phyloP scores from a whole-genome alignment of 2,113 vertebrate genomes.

The Bostrychus sinensis region DNA sequence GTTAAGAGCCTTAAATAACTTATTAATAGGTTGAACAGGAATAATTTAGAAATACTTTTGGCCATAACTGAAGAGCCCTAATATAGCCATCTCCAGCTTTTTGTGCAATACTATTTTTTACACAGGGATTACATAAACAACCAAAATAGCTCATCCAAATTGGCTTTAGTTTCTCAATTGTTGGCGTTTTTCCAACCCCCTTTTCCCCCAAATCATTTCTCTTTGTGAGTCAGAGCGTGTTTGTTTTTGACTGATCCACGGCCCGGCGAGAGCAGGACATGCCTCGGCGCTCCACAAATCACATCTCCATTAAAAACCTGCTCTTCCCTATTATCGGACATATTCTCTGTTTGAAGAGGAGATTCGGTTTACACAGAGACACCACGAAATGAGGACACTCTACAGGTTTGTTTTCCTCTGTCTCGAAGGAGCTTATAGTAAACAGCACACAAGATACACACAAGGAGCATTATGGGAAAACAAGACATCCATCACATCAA shows the following conservation, averaged over 20 bases:
- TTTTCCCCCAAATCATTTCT: constrained; percentile 39
- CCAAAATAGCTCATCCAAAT: constrained; percentile 19
- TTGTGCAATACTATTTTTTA: constrained; percentile 13
- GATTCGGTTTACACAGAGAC: constrained; percentile 13
- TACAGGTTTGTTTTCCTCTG: constrained; percentile 44
- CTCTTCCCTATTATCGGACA: constrained; percentile 39
- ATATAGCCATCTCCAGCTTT: constrained; percentile 6
- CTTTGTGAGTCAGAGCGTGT: constrained; percentile 9
- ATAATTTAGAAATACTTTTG: no score
- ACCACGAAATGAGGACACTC: constrained; percentile 57
- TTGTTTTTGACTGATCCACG: constrained; percentile 5
- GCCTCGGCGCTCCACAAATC: constrained; percentile 31
- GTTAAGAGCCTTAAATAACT: no score
- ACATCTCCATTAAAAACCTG: constrained; percentile 47
- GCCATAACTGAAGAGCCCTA: background rate
- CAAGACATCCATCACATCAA: constrained; percentile 44
- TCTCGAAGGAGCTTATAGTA: constrained; percentile 59
- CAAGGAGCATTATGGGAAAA: constrained; percentile 28
- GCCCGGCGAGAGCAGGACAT: constrained; percentile 18
- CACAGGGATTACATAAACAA: constrained; percentile 19
- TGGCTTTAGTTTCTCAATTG: constrained; percentile 36
- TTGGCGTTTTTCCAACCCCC: constrained; percentile 24
- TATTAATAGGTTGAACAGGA: no score
- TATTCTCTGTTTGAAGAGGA: constrained; percentile 15
- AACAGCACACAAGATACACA: constrained; percentile 45